Percentiles rank a stretch among this genome's conserved stretches.
Conservation (phyloP, 2,888 invertebrate genomes). For the Synanthedon andrenaeformis region DNA sequence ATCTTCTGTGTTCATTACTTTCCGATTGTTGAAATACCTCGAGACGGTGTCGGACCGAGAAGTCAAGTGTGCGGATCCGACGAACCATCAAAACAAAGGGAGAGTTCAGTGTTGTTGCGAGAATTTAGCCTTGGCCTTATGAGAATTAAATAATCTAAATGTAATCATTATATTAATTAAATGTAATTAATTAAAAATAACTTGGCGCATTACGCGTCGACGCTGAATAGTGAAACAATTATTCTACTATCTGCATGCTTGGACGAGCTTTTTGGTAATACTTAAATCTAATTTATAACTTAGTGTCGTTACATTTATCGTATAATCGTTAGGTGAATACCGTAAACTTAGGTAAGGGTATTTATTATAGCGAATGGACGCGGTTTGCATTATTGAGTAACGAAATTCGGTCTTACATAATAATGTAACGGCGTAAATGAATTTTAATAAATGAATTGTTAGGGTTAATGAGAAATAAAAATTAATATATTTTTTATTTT, state of each 20-base stretch:
- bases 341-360: slow-evolving; percentile 65
- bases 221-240: slow-evolving; percentile 63
- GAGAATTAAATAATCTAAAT: slow-evolving; percentile 64
- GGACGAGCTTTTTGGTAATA: slow-evolving; percentile 71
- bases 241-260: slow-evolving; percentile 69
- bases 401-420: slow-evolving; percentile 62
- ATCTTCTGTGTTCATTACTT: slow-evolving; percentile 1
- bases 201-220: slow-evolving; percentile 51
- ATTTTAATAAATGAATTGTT: slow-evolving; percentile 52
- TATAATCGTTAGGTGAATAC: slow-evolving; percentile 65
- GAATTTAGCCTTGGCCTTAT: slow-evolving; percentile 72
- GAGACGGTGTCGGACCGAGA: slow-evolving; percentile 3
- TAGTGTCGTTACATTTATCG: slow-evolving; percentile 50
- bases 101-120: slow-evolving; percentile 65
- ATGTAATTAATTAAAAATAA: slow-evolving; percentile 34
- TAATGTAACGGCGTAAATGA: slow-evolving; percentile 58
- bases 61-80: slow-evolving; percentile 40
- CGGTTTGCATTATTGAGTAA: slow-evolving; percentile 61
- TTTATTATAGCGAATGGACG: slow-evolving; percentile 65
- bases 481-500: slow-evolving; percentile 71
- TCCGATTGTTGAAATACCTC: slow-evolving; percentile 8
- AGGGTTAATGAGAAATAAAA: slow-evolving; percentile 56
- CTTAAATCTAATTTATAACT: slow-evolving; percentile 63
- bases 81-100: slow-evolving; percentile 43
- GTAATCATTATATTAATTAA: slow-evolving; percentile 59